Evolutionary conservation across 2,888 invertebrate species (phyloP).

Genomic region (Branchipolynoe longqiensis): DNA sequence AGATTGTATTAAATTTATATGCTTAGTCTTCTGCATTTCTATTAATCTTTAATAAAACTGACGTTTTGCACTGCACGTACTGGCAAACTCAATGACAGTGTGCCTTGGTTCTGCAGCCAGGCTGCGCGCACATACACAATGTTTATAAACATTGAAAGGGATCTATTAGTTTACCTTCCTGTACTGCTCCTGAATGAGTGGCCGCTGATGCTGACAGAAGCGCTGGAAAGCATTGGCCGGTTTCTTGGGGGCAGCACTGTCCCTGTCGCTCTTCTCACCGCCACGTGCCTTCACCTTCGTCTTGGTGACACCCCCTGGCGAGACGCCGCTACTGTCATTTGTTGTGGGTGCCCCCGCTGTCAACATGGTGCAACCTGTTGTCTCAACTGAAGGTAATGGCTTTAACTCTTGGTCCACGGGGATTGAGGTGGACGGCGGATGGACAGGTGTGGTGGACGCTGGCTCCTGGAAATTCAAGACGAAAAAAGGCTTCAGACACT

Average conservation of each 20-base stretch:
- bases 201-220: slow-evolving; percentile 76
- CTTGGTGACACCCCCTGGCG: slow-evolving; percentile 6
- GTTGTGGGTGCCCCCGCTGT: neutral
- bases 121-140: too few relatives aligned
- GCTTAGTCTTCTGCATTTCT: too few relatives aligned
- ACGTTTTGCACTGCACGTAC: too few relatives aligned
- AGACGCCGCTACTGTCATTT: neutral
- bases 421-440: neutral
- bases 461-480: slow-evolving; percentile 10
- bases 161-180: too few relatives aligned
- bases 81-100: too few relatives aligned
- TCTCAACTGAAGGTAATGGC: neutral
- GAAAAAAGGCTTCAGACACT: too few relatives aligned
- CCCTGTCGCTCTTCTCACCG: slow-evolving; percentile 40
- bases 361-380: neutral
- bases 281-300: slow-evolving; percentile 17
- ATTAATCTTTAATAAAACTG: too few relatives aligned
- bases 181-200: slow-evolving; percentile 74
- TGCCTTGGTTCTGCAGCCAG: too few relatives aligned
- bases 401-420: neutral
- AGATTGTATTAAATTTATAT: too few relatives aligned
- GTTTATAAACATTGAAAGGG: too few relatives aligned
- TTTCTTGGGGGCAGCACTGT: slow-evolving; percentile 73
- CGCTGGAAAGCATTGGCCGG: slow-evolving; percentile 77
- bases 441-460: neutral